Evolutionary conservation across 2,113 vertebrate species (phyloP).

Genomic region (Gobius niger): DNA sequence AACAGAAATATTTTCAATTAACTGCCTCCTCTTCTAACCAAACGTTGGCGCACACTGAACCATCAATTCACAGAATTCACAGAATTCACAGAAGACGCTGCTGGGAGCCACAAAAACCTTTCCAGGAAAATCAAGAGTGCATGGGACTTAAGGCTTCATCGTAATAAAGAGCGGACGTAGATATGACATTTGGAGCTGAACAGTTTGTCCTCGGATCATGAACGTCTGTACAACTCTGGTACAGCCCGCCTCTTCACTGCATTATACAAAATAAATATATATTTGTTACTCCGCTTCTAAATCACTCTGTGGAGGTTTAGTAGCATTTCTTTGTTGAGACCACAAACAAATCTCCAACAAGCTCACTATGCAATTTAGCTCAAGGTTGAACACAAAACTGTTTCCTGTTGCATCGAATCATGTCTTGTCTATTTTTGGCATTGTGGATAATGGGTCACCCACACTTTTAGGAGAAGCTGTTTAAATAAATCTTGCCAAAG

Average conservation of each 20-base stretch:
- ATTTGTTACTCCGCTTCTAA: neutral
- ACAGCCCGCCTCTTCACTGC: neutral
- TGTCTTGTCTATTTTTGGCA: neutral
- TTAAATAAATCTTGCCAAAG: constrained; percentile 59
- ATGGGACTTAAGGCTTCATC: neutral
- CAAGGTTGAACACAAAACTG: neutral
- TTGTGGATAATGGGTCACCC: constrained; percentile 10
- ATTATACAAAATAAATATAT: neutral
- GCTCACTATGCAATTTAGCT: neutral
- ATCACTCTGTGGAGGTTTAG: neutral
- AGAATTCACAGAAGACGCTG: no score
- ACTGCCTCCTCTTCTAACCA: no score
- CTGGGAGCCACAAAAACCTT: no score
- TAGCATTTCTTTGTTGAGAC: neutral
- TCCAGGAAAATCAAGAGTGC: neutral
- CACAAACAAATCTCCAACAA: neutral
- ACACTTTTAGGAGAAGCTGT: constrained; percentile 39
- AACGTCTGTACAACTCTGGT: neutral
- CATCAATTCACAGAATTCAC: no score
- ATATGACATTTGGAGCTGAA: neutral
- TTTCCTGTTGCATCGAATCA: constrained; percentile 12
- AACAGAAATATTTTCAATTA: no score
- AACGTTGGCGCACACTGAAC: no score
- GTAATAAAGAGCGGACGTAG: neutral
- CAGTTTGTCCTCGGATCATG: neutral